Evolutionary conservation across 2,113 vertebrate genomes (phyloP), one percentile per base, ranked within the genome.

Genomic region (Perca flavescens): DNA sequence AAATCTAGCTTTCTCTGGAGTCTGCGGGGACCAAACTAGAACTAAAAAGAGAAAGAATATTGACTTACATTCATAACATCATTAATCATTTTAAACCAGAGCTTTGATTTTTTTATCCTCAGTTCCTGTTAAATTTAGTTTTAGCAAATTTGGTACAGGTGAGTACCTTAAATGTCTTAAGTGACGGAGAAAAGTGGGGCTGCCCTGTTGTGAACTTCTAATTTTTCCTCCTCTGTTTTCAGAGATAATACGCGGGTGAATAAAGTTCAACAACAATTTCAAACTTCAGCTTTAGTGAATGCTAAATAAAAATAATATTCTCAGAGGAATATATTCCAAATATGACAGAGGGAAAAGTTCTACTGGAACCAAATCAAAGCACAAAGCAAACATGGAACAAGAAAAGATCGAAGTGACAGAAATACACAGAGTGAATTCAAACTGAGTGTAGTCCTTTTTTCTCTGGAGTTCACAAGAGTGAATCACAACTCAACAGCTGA

Each of bases 271-370:
- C 70, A 54, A 71, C 36, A 28, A 63, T 52, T 78, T 70, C 43
- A 78, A 80, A 74, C 58, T 66, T 14, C 5, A 56, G 36, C 63
- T 71, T 9, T n/a, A 66, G n/a, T 46, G 60, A 67, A 68, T 7
- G 74, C 60, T 58, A 63, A 84, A 64, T 81, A 61, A 79, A 75
- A 14, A 52, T 2, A 14, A 69, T 74, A 46, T 52, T 40, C 72
- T 86, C 83, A 2, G 36, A 80, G 83, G 71, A 52, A 61, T 77
- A 67, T 34, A 53, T 83, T 79, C 47, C 36, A 74, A 69, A 62
- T 28, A 70, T 58, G 28, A 53, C 62, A 43, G 61, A 66, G 50
- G 62, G 53, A 52, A 76, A 40, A 22, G 11, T 46, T 65, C 34
- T 25, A 40, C 49, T 21, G 22, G 40, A n/a, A 72, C 21, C 11